These are phyloP conservation scores for Malurus cyaneus DNA, from an alignment of 2,113 vertebrate species.

Conservation along the genomic window DNA sequence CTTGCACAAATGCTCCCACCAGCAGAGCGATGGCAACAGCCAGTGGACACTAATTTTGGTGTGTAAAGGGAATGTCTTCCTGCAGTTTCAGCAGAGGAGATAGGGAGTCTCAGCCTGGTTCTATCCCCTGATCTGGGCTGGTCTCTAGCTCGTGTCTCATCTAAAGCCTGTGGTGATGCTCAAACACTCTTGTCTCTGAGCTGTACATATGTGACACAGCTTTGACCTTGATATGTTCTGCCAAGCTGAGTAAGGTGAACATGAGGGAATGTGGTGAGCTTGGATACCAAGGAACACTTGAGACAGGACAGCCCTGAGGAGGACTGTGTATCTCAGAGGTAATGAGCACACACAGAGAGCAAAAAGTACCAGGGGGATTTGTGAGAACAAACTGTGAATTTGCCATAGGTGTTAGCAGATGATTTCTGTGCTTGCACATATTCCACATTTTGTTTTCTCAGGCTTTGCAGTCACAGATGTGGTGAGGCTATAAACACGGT, in stretches of 20 bases:
- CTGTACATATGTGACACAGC: background rate
- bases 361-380: background rate
- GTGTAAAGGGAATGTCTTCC: background rate
- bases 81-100: background rate
- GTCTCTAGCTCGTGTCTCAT: background rate
- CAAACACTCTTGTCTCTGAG: background rate
- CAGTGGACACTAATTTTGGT: accelerated
- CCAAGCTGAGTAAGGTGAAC: background rate
- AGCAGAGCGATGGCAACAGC: background rate
- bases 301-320: background rate
- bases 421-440: background rate
- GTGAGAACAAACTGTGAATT: background rate
- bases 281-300: background rate
- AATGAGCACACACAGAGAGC: background rate
- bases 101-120: background rate
- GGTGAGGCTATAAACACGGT: background rate
- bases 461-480: constrained; percentile 24
- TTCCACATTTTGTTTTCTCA: background rate
- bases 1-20: background rate
- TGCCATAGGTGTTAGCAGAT: background rate
- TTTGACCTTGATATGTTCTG: background rate
- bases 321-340: background rate
- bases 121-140: background rate
- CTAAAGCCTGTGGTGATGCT: background rate
- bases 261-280: background rate